These are phyloP conservation scores for Tipula lateralis DNA, from an alignment of 2,888 invertebrate genomes.

Conservation along the genomic window DNA sequence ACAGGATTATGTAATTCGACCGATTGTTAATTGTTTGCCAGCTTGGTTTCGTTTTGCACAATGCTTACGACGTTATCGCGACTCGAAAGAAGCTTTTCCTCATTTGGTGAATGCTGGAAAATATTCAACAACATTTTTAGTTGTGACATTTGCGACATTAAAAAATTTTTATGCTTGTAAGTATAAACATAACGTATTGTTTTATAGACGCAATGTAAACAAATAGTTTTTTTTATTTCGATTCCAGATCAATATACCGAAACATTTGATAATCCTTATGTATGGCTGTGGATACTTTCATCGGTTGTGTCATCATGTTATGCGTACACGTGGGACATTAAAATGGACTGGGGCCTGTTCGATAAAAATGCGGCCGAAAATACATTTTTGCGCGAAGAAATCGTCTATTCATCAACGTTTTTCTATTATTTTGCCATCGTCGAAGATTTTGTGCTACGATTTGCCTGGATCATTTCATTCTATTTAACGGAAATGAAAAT, in stretches of 20 bases:
- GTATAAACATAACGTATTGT: slow-evolving; percentile 33
- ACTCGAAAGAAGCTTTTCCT: slow-evolving; percentile 88
- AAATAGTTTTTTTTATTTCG: not conserved
- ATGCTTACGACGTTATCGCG: slow-evolving; percentile 90
- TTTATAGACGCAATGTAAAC: not conserved
- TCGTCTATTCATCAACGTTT: slow-evolving; percentile 81
- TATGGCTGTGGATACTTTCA: slow-evolving; percentile 84
- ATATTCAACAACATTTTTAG: slow-evolving; percentile 95
- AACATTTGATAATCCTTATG: slow-evolving; percentile 72
- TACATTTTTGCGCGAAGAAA: slow-evolving; percentile 86
- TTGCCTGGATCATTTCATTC: slow-evolving; percentile 88
- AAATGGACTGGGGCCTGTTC: slow-evolving; percentile 98
- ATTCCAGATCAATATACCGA: slow-evolving; percentile 55
- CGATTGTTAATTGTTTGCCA: slow-evolving; percentile 85
- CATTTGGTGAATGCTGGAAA: slow-evolving; percentile 98
- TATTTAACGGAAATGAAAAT: slow-evolving; percentile 73
- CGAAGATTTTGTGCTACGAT: slow-evolving; percentile 89
- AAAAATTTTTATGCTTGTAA: slow-evolving; percentile 61
- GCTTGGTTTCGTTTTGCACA: slow-evolving; percentile 98
- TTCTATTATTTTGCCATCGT: slow-evolving; percentile 93
- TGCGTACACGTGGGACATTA: slow-evolving; percentile 96
- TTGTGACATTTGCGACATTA: slow-evolving; percentile 78
- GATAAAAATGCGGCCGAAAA: slow-evolving; percentile 89
- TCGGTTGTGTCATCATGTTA: slow-evolving; percentile 86
- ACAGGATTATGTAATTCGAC: slow-evolving; percentile 69